Percentiles rank a stretch among this genome's conserved stretches.
phyloP scores from a whole-genome alignment of 2,888 invertebrate genomes.

The Caenorhabditis imperialis region DNA sequence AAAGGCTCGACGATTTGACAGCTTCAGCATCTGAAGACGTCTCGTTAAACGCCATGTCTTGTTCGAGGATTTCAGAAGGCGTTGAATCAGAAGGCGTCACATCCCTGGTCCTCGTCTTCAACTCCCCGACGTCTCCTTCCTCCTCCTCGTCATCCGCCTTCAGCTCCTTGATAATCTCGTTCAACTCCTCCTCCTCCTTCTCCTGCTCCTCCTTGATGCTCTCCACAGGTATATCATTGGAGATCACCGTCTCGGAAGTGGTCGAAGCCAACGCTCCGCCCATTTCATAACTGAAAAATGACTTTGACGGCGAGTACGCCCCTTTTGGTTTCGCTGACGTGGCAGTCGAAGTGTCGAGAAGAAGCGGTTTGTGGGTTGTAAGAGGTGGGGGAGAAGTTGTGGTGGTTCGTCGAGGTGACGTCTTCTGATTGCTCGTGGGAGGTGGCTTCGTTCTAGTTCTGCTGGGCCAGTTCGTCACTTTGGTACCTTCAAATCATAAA shows the following conservation, averaged over 20 bases:
- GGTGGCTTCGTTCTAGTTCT: conserved; percentile 9
- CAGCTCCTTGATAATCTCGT: conserved; percentile 47
- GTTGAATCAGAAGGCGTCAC: conserved; percentile 9
- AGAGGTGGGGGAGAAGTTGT: too few relatives aligned
- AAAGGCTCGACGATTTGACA: conserved; percentile 19
- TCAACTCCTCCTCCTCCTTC: conserved; percentile 36
- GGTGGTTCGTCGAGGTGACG: too few relatives aligned
- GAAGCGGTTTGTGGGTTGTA: too few relatives aligned
- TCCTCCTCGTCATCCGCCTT: conserved; percentile 34
- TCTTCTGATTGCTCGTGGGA: conserved; percentile 5
- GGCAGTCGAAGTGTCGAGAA: conserved; percentile 18
- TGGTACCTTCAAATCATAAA: conserved; percentile 21
- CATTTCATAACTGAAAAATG: conserved; percentile 49
- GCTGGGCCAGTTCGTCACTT: conserved; percentile 3
- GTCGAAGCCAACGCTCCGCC: conserved; percentile 14
- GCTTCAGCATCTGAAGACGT: conserved; percentile 38
- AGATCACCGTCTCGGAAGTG: conserved; percentile 7
- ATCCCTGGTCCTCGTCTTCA: conserved; percentile 22
- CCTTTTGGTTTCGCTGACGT: conserved; percentile 38
- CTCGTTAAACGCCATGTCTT: too few relatives aligned
- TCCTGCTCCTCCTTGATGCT: conserved; percentile 27
- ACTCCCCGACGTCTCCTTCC: conserved; percentile 25
- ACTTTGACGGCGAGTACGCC: conserved; percentile 48
- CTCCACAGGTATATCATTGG: conserved; percentile 32
- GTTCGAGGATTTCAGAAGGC: too few relatives aligned